Conservation (phyloP, 2,888 invertebrate genomes). For the Acronicta aceris region DNA sequence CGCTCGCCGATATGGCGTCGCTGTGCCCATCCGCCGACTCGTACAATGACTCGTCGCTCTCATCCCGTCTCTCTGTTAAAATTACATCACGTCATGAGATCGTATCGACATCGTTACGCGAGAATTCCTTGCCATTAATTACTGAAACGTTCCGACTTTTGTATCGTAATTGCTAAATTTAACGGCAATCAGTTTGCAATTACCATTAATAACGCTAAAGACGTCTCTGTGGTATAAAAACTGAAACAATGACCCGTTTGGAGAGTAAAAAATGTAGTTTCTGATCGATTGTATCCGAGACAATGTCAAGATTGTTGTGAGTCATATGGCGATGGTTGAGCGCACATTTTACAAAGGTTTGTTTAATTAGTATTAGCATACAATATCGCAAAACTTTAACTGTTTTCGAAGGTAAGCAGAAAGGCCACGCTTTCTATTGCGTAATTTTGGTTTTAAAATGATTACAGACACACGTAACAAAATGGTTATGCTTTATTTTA, state of each 20-base stretch:
- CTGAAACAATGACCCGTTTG: constrained; percentile 60
- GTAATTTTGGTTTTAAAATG: constrained; percentile 45
- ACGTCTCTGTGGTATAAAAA: constrained; percentile 55
- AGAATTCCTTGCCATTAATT: constrained; percentile 67
- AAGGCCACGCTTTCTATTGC: constrained; percentile 58
- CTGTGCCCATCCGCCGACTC: constrained; percentile 86
- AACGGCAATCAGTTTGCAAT: constrained; percentile 43
- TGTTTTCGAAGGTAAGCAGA: constrained; percentile 34
- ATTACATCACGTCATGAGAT: constrained; percentile 50
- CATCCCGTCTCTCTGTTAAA: constrained; percentile 83
- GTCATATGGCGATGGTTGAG: constrained; percentile 52
- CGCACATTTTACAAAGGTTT: constrained; percentile 33
- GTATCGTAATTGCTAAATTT: constrained; percentile 49
- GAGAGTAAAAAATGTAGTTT: constrained; percentile 58
- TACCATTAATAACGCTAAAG: constrained; percentile 45
- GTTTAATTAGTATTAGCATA: constrained; percentile 64
- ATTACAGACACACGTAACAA: constrained; percentile 48
- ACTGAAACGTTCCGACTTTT: constrained; percentile 32
- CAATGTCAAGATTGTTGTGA: constrained; percentile 60
- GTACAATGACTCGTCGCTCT: constrained; percentile 86
- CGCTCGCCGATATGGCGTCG: constrained; percentile 83
- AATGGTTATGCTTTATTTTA: constrained; percentile 50
- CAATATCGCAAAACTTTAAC: constrained; percentile 55
- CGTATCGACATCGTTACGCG: constrained; percentile 18
- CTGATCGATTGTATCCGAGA: constrained; percentile 56